These are phyloP conservation scores for Fukomys damarensis DNA, from an alignment of 2,113 vertebrate species.

Conservation along the genomic window DNA sequence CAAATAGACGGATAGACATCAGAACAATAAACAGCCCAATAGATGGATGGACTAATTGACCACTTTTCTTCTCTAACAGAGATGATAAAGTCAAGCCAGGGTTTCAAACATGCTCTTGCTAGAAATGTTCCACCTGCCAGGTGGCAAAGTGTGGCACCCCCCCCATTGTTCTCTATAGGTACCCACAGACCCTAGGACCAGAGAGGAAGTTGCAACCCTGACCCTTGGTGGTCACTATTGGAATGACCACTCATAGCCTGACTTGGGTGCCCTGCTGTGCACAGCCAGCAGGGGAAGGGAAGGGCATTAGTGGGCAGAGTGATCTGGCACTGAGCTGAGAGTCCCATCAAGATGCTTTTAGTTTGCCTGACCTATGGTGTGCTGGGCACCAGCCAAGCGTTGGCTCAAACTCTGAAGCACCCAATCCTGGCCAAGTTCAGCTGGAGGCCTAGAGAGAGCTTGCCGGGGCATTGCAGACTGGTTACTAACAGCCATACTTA, in stretches of 20 bases:
- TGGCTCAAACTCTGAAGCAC: background rate
- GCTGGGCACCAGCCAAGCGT: fast-evolving
- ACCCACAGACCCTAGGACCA: background rate
- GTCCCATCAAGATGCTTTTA: background rate
- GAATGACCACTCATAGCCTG: background rate
- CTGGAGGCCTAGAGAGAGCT: background rate
- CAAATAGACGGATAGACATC: background rate
- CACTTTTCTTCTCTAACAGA: slow-evolving; percentile 1
- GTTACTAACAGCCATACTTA: background rate
- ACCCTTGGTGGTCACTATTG: background rate
- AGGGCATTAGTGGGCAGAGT: background rate
- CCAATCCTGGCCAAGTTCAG: background rate
- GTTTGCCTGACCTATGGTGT: background rate
- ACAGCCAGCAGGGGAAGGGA: background rate
- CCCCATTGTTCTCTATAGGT: too few species aligned
- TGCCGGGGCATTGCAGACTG: background rate
- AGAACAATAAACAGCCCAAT: background rate
- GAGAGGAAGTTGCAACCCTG: background rate
- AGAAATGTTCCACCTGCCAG: background rate
- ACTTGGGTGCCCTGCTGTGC: fast-evolving
- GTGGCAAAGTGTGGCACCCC: fast-evolving
- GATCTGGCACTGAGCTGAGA: background rate
- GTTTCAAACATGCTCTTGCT: background rate
- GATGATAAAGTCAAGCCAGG: background rate
- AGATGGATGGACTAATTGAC: background rate